phyloP scores from a whole-genome alignment of 2,113 vertebrate species.

The Conger conger region DNA sequence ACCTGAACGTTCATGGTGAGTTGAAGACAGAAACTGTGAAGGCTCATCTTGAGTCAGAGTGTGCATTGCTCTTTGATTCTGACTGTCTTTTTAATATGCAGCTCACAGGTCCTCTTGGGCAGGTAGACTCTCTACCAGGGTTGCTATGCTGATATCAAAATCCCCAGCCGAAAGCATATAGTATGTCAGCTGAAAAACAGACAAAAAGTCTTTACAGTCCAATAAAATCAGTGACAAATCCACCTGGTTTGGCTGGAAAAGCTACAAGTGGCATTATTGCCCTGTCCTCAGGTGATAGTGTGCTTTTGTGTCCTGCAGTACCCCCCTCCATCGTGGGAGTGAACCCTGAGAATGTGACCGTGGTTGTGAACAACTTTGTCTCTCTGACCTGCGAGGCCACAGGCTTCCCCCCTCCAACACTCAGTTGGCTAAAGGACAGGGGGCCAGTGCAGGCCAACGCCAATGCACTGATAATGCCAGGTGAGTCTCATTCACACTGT shows the following conservation, averaged over 20 bases:
- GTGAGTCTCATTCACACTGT: conserved; percentile 59
- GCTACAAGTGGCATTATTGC: neutral
- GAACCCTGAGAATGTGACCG: conserved; percentile 81
- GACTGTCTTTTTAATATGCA: neutral
- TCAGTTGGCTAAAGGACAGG: conserved; percentile 88
- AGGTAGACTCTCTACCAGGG: neutral
- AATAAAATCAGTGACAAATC: neutral
- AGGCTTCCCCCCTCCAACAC: conserved; percentile 87
- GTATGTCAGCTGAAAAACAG: neutral
- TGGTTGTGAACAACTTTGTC: conserved; percentile 90
- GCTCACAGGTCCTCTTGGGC: neutral
- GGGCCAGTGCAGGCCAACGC: conserved; percentile 73
- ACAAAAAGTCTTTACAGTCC: neutral
- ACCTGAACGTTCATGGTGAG: conserved; percentile 91
- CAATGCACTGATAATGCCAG: conserved; percentile 83
- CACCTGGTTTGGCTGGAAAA: neutral
- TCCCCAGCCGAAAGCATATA: neutral
- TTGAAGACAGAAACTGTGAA: neutral
- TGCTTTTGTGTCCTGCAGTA: conserved; percentile 67
- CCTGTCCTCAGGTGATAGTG: neutral
- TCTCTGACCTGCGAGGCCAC: conserved; percentile 87
- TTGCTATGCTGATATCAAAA: neutral
- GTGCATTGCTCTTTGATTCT: neutral
- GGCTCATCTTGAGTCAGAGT: neutral
- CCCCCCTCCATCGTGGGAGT: conserved; percentile 80